Base-by-base conservation (phyloP, 2,797 vertebrate species). In the Tokudaia tokunoshimensis region DNA sequence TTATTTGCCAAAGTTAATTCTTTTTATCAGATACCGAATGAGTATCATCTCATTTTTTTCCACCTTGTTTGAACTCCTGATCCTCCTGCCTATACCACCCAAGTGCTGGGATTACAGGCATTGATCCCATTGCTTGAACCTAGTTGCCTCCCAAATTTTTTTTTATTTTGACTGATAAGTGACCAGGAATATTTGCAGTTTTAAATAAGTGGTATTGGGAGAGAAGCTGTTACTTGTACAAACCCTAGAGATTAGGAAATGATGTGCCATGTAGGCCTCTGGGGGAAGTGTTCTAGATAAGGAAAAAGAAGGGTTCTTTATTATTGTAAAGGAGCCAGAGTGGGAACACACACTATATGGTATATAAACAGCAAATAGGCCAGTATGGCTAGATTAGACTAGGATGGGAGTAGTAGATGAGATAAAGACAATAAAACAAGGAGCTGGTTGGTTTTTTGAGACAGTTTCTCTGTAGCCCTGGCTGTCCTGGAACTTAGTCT, bases 21-120 rank as follows among this genome's bases (percentile, higher is more conserved):
- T 92, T 92, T 97, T 52, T 84, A 94, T 85, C 94, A 65, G 41
- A 84, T 93, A 15, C 10, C n/a, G 88, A 76, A 65, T 96, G 70
- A 81, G 0, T 95, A 26, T 82, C 26, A 29, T 91, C 50, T 91
- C 15, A 37, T 20, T 92, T 74, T n/a, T 95, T 37, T 96, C 47
- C 59, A 50, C 61, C n/a, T 91, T 15, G 31, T 67, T 89, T 90
- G 74, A 90, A 65, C 14, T 79, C 31, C 29, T 63, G 29, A 41
- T 41, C 41, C 41, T 41, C 41, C 41, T 41, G 41, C 41, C 3
- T 90, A 7, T 78, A 47, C 37, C 31, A n/a, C 31, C 29, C 29
- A 63, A 78, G 6, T 76, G 3, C 74, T 19, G 6, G 4, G 41
- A 50, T 89, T 59, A 22, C n/a, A 75, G 70, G 26, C 37, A 26